Evolutionary conservation across 2,797 vertebrate species (phyloP).

Genomic region (Xyrichtys novacula): DNA sequence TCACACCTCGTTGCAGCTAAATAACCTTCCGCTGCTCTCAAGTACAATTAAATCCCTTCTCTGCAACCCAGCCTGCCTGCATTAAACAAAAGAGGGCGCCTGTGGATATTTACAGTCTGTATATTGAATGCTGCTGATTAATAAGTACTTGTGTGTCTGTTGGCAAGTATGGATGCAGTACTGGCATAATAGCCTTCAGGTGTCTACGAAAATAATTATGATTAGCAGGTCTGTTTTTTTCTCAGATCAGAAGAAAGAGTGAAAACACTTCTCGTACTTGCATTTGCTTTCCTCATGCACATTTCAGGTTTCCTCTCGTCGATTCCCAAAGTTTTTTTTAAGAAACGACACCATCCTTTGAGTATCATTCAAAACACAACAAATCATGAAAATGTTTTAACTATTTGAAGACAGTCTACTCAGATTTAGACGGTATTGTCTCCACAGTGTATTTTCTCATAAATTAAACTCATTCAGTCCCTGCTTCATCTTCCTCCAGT

Average conservation of each 20-base stretch:
- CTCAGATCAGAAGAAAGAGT: neutral
- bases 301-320: neutral
- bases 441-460: neutral
- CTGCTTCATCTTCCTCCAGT: constrained; percentile 71
- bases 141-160: constrained; percentile 54
- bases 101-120: constrained; percentile 76
- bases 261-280: too few relatives aligned
- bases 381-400: too few relatives aligned
- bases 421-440: too few relatives aligned
- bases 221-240: constrained; percentile 37
- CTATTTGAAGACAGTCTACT: too few relatives aligned
- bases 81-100: constrained; percentile 73
- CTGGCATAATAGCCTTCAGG: constrained; percentile 54
- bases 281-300: neutral
- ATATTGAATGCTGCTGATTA: constrained; percentile 72
- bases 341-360: too few relatives aligned
- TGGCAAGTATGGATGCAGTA: constrained; percentile 42
- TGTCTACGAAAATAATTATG: constrained; percentile 64
- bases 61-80: constrained; percentile 60
- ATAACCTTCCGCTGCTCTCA: constrained; percentile 81
- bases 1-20: constrained; percentile 70
- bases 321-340: too few relatives aligned
- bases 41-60: constrained; percentile 83
- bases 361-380: too few relatives aligned
- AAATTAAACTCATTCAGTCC: neutral